Percentiles rank a stretch among this genome's conserved stretches.
Evolutionary conservation across 2,113 vertebrate genomes (phyloP).

Genomic region (Bolborhynchus lineola): DNA sequence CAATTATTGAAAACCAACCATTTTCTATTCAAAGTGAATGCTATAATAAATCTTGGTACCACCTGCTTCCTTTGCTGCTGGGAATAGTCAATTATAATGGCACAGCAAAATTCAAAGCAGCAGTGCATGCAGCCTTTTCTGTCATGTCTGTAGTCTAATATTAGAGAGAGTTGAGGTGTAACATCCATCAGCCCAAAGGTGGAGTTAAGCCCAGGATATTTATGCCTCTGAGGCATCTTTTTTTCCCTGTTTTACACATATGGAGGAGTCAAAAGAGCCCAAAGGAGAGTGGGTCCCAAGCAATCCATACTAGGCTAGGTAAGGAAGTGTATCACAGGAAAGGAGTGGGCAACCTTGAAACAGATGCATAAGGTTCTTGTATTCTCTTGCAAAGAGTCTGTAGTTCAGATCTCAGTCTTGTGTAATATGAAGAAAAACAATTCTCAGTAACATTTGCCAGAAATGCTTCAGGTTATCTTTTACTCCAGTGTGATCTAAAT

Average conservation of each 20-base stretch:
- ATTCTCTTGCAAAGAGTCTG: background rate
- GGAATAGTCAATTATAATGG: background rate
- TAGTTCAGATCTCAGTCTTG: background rate
- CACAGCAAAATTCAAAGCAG: background rate
- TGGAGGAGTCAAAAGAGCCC: background rate
- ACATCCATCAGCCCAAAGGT: background rate
- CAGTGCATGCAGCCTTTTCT: background rate
- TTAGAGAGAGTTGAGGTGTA: background rate
- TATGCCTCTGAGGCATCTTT: background rate
- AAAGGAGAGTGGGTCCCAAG: rapidly evolving
- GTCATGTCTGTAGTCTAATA: background rate
- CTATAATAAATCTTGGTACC: background rate
- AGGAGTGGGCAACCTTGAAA: background rate
- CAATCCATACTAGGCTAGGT: background rate
- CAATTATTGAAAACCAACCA: background rate
- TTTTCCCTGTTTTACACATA: background rate
- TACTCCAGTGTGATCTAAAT: background rate
- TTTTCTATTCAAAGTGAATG: background rate
- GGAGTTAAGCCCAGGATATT: background rate
- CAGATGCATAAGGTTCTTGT: background rate
- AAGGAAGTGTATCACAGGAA: background rate
- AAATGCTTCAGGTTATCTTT: background rate
- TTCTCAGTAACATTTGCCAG: background rate
- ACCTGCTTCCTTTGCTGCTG: background rate
- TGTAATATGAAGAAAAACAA: background rate